Evolutionary conservation across 2,888 invertebrate species (phyloP).

Genomic region (Cephus pygmeus): DNA sequence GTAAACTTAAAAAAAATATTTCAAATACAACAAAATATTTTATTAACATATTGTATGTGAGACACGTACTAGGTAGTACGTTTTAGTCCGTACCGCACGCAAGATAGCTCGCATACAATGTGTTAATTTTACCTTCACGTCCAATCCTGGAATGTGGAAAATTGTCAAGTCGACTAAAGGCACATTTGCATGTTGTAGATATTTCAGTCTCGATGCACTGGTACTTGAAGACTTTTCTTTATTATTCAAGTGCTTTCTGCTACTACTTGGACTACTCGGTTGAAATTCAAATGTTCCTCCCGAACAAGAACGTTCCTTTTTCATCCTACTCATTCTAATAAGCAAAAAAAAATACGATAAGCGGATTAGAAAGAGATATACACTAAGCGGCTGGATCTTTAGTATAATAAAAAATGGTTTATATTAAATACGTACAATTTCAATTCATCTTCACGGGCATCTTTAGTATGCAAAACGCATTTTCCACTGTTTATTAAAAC

Average conservation of each 20-base stretch:
- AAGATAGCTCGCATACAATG: too few species aligned
- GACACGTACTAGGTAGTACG: too few species aligned
- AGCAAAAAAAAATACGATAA: slow-evolving; percentile 10
- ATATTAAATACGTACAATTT: slow-evolving; percentile 68
- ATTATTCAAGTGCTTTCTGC: slow-evolving; percentile 61
- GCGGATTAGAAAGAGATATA: slow-evolving; percentile 58
- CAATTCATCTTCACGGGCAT: slow-evolving; percentile 76
- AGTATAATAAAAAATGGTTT: neutral
- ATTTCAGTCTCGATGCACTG: slow-evolving; percentile 61
- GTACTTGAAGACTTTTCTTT: slow-evolving; percentile 61
- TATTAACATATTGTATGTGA: too few species aligned
- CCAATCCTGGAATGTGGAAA: slow-evolving; percentile 91
- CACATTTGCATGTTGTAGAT: slow-evolving; percentile 65
- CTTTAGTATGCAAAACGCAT: slow-evolving; percentile 95
- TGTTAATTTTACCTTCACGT: slow-evolving; percentile 76
- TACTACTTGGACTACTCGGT: slow-evolving; percentile 70
- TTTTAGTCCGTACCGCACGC: too few species aligned
- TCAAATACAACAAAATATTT: neutral
- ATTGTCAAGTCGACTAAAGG: slow-evolving; percentile 82
- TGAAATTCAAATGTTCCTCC: slow-evolving; percentile 72
- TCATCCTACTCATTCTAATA: slow-evolving; percentile 71
- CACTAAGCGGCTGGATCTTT: slow-evolving; percentile 32
- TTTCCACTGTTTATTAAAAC: slow-evolving; percentile 97
- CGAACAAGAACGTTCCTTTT: slow-evolving; percentile 79
- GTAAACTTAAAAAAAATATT: neutral